Evolutionary conservation across 2,113 vertebrate genomes (phyloP).

Genomic region (Phocoena sinus): DNA sequence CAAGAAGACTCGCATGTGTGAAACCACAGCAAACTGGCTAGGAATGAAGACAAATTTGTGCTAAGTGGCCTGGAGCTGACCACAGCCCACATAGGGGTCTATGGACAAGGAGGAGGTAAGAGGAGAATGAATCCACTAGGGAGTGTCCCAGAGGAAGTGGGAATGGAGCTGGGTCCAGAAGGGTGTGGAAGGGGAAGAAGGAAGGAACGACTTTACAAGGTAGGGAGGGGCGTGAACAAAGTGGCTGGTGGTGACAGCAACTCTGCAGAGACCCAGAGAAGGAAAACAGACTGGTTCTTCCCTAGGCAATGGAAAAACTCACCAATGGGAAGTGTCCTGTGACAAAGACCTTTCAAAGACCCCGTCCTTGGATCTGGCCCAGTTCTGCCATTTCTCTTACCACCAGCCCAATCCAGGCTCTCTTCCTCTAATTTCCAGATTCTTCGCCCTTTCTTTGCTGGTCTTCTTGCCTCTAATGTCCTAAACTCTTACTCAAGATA

Average conservation of each 20-base stretch:
- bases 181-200: conserved; percentile 4
- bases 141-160: conserved; percentile 21
- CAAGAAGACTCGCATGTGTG: background rate
- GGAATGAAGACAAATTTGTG: background rate
- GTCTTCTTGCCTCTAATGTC: background rate
- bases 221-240: background rate
- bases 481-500: background rate
- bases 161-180: background rate
- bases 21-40: background rate
- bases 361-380: background rate
- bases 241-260: conserved; percentile 16
- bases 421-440: background rate
- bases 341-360: background rate
- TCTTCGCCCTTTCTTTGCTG: background rate
- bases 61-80: background rate
- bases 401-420: background rate
- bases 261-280: background rate
- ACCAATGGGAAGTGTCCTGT: background rate
- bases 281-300: background rate
- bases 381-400: background rate
- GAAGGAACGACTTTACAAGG: conserved; percentile 5
- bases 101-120: background rate
- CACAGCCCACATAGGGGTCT: background rate
- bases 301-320: background rate
- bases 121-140: background rate